Base-by-base conservation (phyloP, 2,113 vertebrate genomes). In the Microcebus lehilahytsara region DNA sequence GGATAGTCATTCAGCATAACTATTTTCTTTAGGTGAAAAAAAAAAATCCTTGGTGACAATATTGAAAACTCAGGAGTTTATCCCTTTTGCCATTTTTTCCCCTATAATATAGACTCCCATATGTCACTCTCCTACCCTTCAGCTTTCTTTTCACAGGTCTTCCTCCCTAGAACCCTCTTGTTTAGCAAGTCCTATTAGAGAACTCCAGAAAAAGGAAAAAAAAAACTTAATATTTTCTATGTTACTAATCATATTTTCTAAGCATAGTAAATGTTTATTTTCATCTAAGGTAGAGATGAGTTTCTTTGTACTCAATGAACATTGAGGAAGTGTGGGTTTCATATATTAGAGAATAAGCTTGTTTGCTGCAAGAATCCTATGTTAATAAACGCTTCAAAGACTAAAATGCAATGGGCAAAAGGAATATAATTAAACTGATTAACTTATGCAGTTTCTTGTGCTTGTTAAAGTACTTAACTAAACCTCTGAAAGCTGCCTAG, bases 401-500 rank as follows among this genome's bases (percentile, higher is more conserved):
- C 85, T 89, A 90, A 95, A 96, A 84, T 58, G 17, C 19, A 93
- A 64, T 42, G 37, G 16, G 25, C 30, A 74, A 93, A 96, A 89
- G 11, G 4, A 93, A 83, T 20, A 89, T 22, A 97, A 93, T 4
- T 80, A 78, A 97, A 62, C 23, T 88, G 80, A 87, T 67, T 74
- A 93, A 83, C 78, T 87, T 91, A 85, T 0, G 25, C 20, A 77
- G 77, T 85, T 93, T 89, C 66, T 94, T 81, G 85, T 49, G 19
- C 75, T 96, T 94, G 22, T 89, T 95, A 79, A 87, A 93, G 42
- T 91, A 87, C 37, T 85, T 81, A 93, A 84, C 87, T 79, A 96
- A 89, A 90, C 37, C 53, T 96, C 71, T 92, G 10, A 81, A 80
- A 92, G 3, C 51, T 69, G 53, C 34, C 84, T 95, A 83, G 58